Evolutionary conservation across 2,113 vertebrate genomes (phyloP).

Genomic region (Rhegmatorhina hoffmannsi): DNA sequence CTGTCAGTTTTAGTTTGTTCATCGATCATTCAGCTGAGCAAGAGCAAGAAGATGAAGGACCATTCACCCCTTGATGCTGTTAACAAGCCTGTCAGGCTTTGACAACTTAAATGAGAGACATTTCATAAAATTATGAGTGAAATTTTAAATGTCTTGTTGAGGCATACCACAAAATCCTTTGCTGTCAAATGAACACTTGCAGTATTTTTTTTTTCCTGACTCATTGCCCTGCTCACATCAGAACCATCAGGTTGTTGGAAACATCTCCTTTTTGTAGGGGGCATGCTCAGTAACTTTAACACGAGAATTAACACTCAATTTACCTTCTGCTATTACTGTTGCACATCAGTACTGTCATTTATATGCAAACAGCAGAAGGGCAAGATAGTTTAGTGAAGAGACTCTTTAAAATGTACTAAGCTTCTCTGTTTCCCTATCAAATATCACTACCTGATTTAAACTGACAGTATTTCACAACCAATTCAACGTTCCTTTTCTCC

Average conservation of each 20-base stretch:
- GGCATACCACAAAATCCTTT: slow-evolving; percentile 36
- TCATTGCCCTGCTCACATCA: neutral
- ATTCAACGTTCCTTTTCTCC: neutral
- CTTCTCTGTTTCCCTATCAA: neutral
- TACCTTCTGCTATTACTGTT: neutral
- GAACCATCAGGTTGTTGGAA: neutral
- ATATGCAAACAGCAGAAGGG: neutral
- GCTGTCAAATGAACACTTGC: slow-evolving; percentile 29
- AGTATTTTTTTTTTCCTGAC: neutral
- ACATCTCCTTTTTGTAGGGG: neutral
- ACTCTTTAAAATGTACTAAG: neutral
- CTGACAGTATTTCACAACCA: neutral
- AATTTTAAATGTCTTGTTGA: slow-evolving; percentile 30
- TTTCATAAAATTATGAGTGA: slow-evolving; percentile 51
- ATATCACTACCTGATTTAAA: neutral
- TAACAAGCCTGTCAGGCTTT: slow-evolving; percentile 58
- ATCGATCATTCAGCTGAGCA: slow-evolving; percentile 56
- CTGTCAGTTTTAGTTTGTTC: slow-evolving; percentile 64
- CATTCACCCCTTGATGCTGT: slow-evolving; percentile 54
- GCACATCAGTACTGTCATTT: neutral
- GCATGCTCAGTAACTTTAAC: neutral
- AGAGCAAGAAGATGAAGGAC: slow-evolving; percentile 53
- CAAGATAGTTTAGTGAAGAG: neutral
- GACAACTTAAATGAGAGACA: slow-evolving; percentile 57
- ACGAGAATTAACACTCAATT: neutral